A percentile compares a stretch with the other conserved stretches of the same genome.
These are phyloP conservation scores for Cichladusa arquata DNA, from an alignment of 2,113 vertebrate genomes.

Conservation along the genomic window DNA sequence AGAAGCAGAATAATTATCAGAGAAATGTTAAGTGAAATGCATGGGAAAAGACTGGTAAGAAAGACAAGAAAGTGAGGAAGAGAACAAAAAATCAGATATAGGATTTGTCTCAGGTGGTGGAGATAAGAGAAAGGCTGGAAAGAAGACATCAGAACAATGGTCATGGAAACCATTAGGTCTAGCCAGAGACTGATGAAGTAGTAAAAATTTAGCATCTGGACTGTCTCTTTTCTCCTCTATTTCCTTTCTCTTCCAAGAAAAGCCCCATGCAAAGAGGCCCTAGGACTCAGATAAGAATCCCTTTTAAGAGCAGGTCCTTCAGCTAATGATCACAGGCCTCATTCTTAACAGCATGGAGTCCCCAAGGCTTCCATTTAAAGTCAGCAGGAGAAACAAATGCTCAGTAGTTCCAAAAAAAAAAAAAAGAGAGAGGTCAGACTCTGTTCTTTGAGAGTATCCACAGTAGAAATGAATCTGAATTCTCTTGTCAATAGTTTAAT, in stretches of 20 bases:
- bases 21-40: neutral
- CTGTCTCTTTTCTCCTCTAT: neutral
- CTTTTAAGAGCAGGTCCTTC: conserved; percentile 4
- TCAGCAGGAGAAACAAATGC: conserved; percentile 17
- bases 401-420: neutral
- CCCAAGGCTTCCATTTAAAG: conserved; percentile 9
- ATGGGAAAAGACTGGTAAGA: neutral
- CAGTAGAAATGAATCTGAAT: conserved; percentile 7
- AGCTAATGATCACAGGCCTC: conserved; percentile 15
- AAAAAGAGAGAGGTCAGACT: neutral
- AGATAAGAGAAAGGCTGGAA: neutral
- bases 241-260: neutral
- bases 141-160: neutral
- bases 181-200: neutral
- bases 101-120: neutral
- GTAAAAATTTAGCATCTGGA: neutral
- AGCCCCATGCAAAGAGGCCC: neutral
- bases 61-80: neutral
- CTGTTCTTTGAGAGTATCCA: neutral
- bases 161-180: neutral
- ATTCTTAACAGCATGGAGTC: conserved; percentile 13
- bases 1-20: neutral
- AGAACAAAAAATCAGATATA: neutral
- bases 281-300: neutral
- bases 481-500: neutral